Evolutionary conservation across 2,888 invertebrate genomes (phyloP).

Genomic region (Acanthoscelides obtectus): DNA sequence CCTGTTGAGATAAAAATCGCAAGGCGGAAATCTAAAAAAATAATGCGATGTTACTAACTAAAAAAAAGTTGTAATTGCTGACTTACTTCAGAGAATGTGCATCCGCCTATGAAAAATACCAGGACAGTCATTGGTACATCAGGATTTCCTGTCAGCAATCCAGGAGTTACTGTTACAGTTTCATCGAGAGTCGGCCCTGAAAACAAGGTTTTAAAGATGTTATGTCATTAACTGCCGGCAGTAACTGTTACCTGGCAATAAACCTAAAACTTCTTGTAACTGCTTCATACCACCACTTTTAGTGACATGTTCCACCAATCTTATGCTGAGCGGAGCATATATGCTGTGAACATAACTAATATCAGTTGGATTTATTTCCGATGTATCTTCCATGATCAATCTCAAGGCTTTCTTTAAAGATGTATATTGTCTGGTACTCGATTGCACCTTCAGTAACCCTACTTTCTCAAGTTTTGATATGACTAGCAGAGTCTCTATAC

Average conservation of each 20-base stretch:
- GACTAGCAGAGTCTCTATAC: constrained; percentile 75
- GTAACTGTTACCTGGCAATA: constrained; percentile 63
- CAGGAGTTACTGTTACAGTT: constrained; percentile 47
- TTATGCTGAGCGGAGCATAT: constrained; percentile 88
- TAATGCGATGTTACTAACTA: constrained; percentile 1
- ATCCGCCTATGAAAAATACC: constrained; percentile 95
- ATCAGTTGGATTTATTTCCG: constrained; percentile 78
- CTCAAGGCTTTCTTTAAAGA: constrained; percentile 76
- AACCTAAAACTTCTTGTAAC: constrained; percentile 76
- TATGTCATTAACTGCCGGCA: not conserved
- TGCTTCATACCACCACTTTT: constrained; percentile 74
- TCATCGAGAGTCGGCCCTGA: constrained; percentile 64
- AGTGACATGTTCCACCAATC: constrained; percentile 76
- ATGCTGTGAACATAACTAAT: constrained; percentile 89
- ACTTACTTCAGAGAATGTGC: constrained; percentile 84
- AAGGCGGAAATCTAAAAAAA: constrained; percentile 61
- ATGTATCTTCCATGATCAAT: constrained; percentile 83
- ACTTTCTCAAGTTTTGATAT: constrained; percentile 83
- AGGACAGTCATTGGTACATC: constrained; percentile 71
- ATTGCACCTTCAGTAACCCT: constrained; percentile 73
- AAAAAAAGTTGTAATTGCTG: not conserved
- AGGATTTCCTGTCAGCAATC: constrained; percentile 37
- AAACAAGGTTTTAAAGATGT: constrained; percentile 15
- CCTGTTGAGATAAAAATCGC: constrained; percentile 68
- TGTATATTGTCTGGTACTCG: constrained; percentile 66